Base-by-base conservation (phyloP, 2,113 vertebrate genomes). In the Heliornis fulica region DNA sequence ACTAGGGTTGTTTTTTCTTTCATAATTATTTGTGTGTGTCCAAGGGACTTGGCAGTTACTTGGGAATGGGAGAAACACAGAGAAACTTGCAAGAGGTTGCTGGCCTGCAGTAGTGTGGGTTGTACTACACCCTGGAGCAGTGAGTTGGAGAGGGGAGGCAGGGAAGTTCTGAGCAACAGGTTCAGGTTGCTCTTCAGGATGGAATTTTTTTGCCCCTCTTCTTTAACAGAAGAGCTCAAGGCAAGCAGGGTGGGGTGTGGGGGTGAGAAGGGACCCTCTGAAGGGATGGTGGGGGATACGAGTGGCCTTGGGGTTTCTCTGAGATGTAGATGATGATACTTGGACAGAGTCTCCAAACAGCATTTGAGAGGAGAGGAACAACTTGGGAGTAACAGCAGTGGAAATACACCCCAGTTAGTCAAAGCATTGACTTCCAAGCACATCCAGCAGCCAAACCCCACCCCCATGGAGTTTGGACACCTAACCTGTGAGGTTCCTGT, bases 11-110 rank as follows among this genome's bases (percentile, higher is more conserved):
- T 32, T 20, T 15, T 22, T 10, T 7, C 13, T 68, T 29, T 36
- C 46, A 29, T 22, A 20, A 22, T 32, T 54, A 7, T 31, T 54
- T 6, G 50, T 51, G 50, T 51, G 50, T 2, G 4, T 46, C 19
- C 7, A 9, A 4, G 2, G 60, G n/a, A 51, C 0, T 32, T 61
- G 13, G 13, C 53, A 50, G 6, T 31, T 77, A 20, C 79, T 53
- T 65, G 41, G 32, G 81, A 56, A 34, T 0, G 3, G n/a, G n/a
- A 66, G 60, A 19, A 78, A 60, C 31, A 23, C 50, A 53, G 22
- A 83, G 26, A 59, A 59, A 3, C 14, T 68, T 34, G 4, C 2
- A 11, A 23, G 46, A 4, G 10, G 25, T 0, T n/a, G 3, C 34
- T 78, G 79, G 8, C 43, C 60, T 65, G 79, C 22, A 8, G 48